These are phyloP conservation scores for Phaetusa simplex DNA, from an alignment of 2,113 vertebrate species.

Conservation along the genomic window DNA sequence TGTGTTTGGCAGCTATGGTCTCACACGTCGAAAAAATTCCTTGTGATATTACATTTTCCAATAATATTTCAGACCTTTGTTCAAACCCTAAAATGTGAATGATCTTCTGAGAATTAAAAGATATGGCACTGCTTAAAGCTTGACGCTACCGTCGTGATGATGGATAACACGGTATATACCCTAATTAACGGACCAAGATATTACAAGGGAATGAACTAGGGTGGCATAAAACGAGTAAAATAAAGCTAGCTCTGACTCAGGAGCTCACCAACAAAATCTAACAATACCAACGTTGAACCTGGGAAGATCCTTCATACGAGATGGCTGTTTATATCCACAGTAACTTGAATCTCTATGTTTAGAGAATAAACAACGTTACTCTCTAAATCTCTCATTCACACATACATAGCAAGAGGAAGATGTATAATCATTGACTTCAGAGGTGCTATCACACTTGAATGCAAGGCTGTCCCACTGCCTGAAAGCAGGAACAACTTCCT, in stretches of 20 bases:
- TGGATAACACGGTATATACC: accelerated
- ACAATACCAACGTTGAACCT: background rate
- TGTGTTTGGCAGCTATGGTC: background rate
- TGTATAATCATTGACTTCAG: background rate
- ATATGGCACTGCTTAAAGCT: background rate
- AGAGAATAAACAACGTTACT: background rate
- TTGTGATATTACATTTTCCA: background rate
- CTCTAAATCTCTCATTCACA: background rate
- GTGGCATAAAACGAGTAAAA: background rate
- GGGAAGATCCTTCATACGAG: background rate
- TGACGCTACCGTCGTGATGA: background rate
- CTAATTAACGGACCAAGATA: background rate
- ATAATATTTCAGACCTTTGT: background rate
- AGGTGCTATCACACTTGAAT: background rate
- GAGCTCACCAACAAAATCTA: background rate
- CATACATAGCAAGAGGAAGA: background rate
- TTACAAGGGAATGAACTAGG: background rate
- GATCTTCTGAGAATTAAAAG: background rate
- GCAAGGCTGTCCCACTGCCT: background rate
- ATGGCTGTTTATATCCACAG: background rate
- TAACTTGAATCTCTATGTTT: background rate
- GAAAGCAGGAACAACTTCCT: background rate
- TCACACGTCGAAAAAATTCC: background rate
- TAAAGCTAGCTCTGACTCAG: background rate
- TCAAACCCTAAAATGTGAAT: background rate